Base-by-base conservation (phyloP, 1,140 invertebrate species). In the Scaptomyza hsui region DNA sequence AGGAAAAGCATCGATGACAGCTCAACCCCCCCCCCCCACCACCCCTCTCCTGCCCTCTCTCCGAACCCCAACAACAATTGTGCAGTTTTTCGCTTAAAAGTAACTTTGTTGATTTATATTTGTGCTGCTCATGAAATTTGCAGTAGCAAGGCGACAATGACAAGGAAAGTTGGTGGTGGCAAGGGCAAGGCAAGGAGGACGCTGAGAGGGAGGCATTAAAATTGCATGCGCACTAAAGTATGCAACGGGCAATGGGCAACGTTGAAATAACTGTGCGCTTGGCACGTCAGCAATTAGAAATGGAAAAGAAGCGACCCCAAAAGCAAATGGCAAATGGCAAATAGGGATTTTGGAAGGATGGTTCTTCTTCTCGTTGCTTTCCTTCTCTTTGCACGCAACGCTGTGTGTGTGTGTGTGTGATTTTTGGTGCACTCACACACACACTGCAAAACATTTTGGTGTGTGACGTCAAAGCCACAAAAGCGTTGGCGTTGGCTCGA, bases 41-140 rank as follows among this genome's bases (percentile, higher is more conserved):
- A 9, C 19, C 16, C 13, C 9, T 29, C 4, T 15, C n/a, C n/a
- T n/a, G n/a, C n/a, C n/a, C n/a, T n/a, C n/a, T n/a, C n/a, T n/a
- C 7, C n/a, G 4, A 24, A 24, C 6, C 37, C 21, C 18, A 42
- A 63, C 60, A 24, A 52, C 60, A 63, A 24, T 4, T 10, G 9
- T 24, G 47, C 5, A 16, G 10, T 21, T 52, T 21, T 52, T 15
- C 48, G 44, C 24, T 51, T 1, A 59, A 55, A 56, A 51, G 56
- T 37, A 86, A 85, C 76, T 85, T 76, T 85, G 80, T 86, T 86
- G 80, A 85, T 85, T 80, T 85, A 85, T 85, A 86, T 76, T 80
- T 85, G 76, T 68, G 75, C 42, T 72, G 52, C 80, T 83, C 80
- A 83, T 83, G 61, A 85, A 85, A 80, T 47, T 85, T 74, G 67